phyloP scores from a whole-genome alignment of 2,888 invertebrate genomes.

The Maniola hyperantus region DNA sequence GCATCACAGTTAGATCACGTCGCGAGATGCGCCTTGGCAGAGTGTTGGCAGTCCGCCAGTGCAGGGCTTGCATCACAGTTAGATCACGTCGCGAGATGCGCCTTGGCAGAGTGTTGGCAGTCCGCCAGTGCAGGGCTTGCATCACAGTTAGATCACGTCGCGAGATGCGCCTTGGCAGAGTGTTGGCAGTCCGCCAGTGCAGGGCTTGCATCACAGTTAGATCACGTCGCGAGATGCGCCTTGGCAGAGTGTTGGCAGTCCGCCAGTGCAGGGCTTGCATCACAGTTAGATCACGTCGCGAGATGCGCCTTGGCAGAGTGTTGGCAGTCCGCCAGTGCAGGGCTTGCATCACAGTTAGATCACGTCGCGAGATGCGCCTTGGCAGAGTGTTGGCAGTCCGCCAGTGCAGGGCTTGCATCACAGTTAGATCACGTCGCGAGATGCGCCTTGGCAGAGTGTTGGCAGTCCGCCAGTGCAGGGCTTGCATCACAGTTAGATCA shows the following conservation, averaged over 20 bases:
- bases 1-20: slow-evolving; percentile 21
- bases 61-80: slow-evolving; percentile 18
- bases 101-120: no score
- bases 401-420: slow-evolving; percentile 21
- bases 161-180: no score
- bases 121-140: slow-evolving; percentile 16
- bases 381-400: slow-evolving; percentile 22
- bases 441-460: no score
- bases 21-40: not conserved
- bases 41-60: slow-evolving; percentile 25
- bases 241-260: slow-evolving; percentile 24
- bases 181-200: slow-evolving; percentile 23
- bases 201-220: slow-evolving; percentile 20
- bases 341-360: slow-evolving; percentile 21
- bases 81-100: slow-evolving; percentile 10
- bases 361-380: slow-evolving; percentile 8
- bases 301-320: no score
- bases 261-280: slow-evolving; percentile 20
- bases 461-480: slow-evolving; percentile 20
- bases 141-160: slow-evolving; percentile 19
- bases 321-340: slow-evolving; percentile 24
- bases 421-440: slow-evolving; percentile 14
- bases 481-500: slow-evolving; percentile 22
- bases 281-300: slow-evolving; percentile 14
- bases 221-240: slow-evolving; percentile 10